Conservation (phyloP, 2,113 vertebrate species). For the Otocyon megalotis region DNA sequence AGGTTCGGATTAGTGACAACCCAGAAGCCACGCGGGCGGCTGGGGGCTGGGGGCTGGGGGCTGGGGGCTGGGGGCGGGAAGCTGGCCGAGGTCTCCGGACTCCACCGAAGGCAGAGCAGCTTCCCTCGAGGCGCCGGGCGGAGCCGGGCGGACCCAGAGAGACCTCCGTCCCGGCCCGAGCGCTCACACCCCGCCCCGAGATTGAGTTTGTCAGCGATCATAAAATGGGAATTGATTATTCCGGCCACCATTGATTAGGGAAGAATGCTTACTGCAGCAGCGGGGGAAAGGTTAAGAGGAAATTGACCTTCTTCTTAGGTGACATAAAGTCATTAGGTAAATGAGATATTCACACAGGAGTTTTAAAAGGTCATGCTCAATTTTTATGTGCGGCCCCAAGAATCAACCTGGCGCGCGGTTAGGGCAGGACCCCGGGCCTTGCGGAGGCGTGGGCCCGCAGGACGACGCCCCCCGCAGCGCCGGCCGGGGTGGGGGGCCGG, state of each 20-base stretch:
- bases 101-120: not conserved
- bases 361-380: slow-evolving; percentile 87
- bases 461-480: not conserved
- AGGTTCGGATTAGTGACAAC: slow-evolving; percentile 80
- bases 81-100: slow-evolving; percentile 72
- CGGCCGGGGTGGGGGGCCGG: not conserved
- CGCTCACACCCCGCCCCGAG: slow-evolving; percentile 58
- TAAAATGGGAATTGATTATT: slow-evolving; percentile 91
- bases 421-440: slow-evolving; percentile 51
- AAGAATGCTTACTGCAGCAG: slow-evolving; percentile 91
- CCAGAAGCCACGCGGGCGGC: slow-evolving; percentile 67
- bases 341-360: slow-evolving; percentile 89
- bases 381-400: slow-evolving; percentile 83
- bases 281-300: slow-evolving; percentile 90
- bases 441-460: not conserved
- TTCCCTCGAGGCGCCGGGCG: slow-evolving; percentile 57
- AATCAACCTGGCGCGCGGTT: slow-evolving; percentile 68
- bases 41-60: too few relatives aligned
- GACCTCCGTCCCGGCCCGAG: slow-evolving; percentile 25
- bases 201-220: slow-evolving; percentile 89
- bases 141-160: slow-evolving; percentile 3
- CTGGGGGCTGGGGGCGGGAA: slow-evolving; percentile 73
- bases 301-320: slow-evolving; percentile 90
- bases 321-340: slow-evolving; percentile 93
- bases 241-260: slow-evolving; percentile 89